Evolutionary conservation across 1,140 invertebrate species (phyloP).

Genomic region (Eumaeus atala): DNA sequence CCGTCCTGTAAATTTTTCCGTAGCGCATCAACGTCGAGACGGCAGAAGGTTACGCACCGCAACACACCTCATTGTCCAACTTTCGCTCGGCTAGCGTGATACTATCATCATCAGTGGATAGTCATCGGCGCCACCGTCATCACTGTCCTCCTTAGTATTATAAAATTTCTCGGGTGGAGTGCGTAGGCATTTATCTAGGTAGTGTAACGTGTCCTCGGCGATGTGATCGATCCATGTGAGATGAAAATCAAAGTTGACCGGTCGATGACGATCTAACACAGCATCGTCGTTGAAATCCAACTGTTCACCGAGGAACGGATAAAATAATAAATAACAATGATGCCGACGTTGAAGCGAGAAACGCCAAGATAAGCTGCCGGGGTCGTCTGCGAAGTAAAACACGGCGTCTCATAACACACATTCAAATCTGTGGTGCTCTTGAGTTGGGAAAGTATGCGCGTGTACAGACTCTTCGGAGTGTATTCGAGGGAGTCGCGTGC

Average conservation of each 20-base stretch:
- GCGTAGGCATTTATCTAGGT: too few relatives aligned
- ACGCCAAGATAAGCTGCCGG: constrained; percentile 4
- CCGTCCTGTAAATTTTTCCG: constrained; percentile 6
- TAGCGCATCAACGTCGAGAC: constrained; percentile 12
- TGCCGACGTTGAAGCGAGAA: constrained; percentile 2
- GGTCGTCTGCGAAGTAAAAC: constrained; percentile 2
- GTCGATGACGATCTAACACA: background rate
- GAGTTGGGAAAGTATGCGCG: constrained; percentile 3
- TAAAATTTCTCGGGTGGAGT: too few relatives aligned
- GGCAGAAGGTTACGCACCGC: constrained; percentile 3
- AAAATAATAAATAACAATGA: background rate
- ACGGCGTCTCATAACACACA: constrained; percentile 10
- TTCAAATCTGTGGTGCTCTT: constrained; percentile 1
- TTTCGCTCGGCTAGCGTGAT: background rate
- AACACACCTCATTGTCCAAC: constrained; percentile 11
- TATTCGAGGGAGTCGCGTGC: constrained; percentile 8
- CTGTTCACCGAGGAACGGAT: constrained; percentile 6
- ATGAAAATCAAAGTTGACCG: background rate
- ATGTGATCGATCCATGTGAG: background rate
- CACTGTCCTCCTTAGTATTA: too few relatives aligned
- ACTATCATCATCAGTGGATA: too few relatives aligned
- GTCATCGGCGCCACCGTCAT: too few relatives aligned
- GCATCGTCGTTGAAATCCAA: constrained; percentile 4
- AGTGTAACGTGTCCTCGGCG: too few relatives aligned
- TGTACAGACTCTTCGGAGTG: constrained; percentile 7